Evolutionary conservation across 2,888 invertebrate species (phyloP), one percentile per base, ranked within the genome.

Genomic region (Cryptocephalus moraei): DNA sequence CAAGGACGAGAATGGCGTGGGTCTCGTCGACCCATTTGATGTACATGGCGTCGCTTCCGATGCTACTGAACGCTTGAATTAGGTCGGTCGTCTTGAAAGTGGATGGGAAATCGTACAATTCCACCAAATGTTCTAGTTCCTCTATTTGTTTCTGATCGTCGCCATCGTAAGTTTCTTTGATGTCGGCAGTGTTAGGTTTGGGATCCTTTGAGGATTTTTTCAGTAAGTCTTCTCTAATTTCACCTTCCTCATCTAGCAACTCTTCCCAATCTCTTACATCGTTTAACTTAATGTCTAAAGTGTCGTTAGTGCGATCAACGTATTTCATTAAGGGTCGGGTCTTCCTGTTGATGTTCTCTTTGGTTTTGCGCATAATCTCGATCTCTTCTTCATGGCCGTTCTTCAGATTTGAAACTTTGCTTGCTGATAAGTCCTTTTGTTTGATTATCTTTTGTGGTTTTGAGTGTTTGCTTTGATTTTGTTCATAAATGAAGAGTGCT

Each of bases 21-120:
- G 70, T 70, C 47, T 70, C 67, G 55, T 69, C 68, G 14, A 69
- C 65, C 70, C 69, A 70, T 56, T 68, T 67, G 41, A 70, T 58
- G 49, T 70, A 69, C 65, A 69, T 68, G 1, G 66, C 60, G 48
- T 69, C 67, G 49, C 65, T 63, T 32, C 67, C 64, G 12, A 69
- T 62, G 39, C 62, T 59, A 49, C 62, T 65, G 49, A 69, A 70
- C 36, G 67, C 59, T 49, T 68, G 67, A 51, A 70, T 67, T 43
- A 70, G 58, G 58, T 70, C 70, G 40, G 65, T 65, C 8, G 69
- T 69, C 53, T 61, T 64, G 34, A 70, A 63, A n/a, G 63, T 60
- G 2, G 67, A 44, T 32, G 70, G 68, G 54, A 70, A 70, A 56
- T 69, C 66, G 53, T 68, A 69, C 22, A 70, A 53, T 55, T 70